Percentiles rank a stretch among this genome's conserved stretches.
These are phyloP conservation scores for Boloria euphrosyne DNA, from an alignment of 2,888 invertebrate genomes.

Conservation along the genomic window DNA sequence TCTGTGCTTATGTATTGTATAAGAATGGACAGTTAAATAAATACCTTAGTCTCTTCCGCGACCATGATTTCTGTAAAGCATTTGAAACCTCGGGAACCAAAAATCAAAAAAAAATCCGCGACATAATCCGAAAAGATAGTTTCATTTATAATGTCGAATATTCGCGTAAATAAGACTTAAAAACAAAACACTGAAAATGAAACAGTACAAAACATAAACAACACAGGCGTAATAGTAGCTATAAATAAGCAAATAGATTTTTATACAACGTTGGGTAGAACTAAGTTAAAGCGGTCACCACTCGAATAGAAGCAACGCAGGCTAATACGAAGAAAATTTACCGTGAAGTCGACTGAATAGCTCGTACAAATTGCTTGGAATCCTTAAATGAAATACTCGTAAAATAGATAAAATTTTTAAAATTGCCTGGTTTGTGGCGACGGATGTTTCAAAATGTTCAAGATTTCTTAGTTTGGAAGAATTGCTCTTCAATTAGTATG, in stretches of 20 bases:
- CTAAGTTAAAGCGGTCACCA: slow-evolving; percentile 23
- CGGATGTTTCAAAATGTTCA: no score
- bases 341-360: slow-evolving; percentile 23
- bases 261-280: slow-evolving; percentile 25
- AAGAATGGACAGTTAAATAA: no score
- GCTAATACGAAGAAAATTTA: slow-evolving; percentile 27
- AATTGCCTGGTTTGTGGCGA: not conserved
- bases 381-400: slow-evolving; percentile 16
- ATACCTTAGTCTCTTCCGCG: no score
- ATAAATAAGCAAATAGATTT: slow-evolving; percentile 26
- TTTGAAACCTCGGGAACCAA: no score
- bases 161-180: no score
- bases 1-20: no score
- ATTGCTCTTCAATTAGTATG: no score
- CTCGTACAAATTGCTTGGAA: slow-evolving; percentile 26
- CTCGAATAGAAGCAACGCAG: slow-evolving; percentile 19
- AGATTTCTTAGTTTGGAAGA: no score
- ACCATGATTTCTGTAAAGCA: no score
- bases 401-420: not conserved
- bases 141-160: no score
- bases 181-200: not conserved
- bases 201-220: slow-evolving; percentile 3
- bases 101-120: no score
- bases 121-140: no score
- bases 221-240: slow-evolving; percentile 12